Evolutionary conservation across 2,797 vertebrate species (phyloP).

Genomic region (Poecilia picta): DNA sequence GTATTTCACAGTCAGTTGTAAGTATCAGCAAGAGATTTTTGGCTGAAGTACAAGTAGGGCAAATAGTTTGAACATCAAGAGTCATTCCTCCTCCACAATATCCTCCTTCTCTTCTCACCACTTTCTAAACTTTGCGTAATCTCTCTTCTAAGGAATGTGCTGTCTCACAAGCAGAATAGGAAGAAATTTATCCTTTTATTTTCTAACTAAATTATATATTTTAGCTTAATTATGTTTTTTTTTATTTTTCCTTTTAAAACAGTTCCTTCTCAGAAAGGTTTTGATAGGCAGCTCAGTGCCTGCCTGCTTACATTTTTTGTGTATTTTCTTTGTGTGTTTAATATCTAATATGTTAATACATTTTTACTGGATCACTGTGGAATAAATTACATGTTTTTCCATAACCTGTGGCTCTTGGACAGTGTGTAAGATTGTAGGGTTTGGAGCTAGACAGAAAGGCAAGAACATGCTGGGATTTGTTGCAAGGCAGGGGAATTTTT

Average conservation of each 20-base stretch:
- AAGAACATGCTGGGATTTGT: neutral
- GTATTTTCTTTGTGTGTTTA: neutral
- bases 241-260: neutral
- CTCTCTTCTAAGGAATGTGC: slow-evolving; percentile 54
- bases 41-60: slow-evolving; percentile 78
- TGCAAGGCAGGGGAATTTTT: neutral
- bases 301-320: neutral
- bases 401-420: neutral
- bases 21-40: slow-evolving; percentile 52
- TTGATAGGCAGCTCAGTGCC: neutral
- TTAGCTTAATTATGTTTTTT: neutral
- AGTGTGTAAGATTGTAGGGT: neutral
- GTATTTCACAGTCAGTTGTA: slow-evolving; percentile 78
- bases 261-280: neutral
- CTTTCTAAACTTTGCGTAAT: slow-evolving; percentile 36
- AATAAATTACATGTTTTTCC: neutral
- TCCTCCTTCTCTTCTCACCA: slow-evolving; percentile 36
- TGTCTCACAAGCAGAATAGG: slow-evolving; percentile 33
- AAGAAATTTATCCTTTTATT: neutral
- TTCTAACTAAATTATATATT: neutral
- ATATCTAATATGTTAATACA: neutral
- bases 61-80: slow-evolving; percentile 72
- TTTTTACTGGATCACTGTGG: neutral
- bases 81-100: slow-evolving; percentile 51
- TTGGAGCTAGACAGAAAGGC: neutral